Conservation (phyloP, 2,797 vertebrate species). For the Brachymystax lenok region DNA sequence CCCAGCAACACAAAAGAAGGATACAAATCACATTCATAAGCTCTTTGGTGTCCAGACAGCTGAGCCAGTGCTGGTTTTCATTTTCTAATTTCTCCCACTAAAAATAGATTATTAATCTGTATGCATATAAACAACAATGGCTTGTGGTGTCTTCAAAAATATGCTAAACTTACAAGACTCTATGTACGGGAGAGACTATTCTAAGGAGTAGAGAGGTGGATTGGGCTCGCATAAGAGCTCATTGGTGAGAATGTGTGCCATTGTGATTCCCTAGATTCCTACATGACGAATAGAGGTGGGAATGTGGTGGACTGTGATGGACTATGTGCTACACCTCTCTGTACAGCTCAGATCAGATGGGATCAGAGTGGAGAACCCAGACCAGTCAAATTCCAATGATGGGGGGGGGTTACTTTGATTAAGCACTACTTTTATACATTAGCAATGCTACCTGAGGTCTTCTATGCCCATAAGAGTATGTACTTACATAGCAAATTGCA, state of each 20-base stretch:
- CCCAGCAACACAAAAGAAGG: not conserved
- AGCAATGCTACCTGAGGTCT: too few relatives aligned
- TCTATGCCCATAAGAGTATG: too few relatives aligned
- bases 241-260: not conserved
- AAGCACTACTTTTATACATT: too few relatives aligned
- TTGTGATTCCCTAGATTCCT: not conserved
- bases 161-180: not conserved
- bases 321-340: too few relatives aligned
- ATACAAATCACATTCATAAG: slow-evolving; percentile 4
- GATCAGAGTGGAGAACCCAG: too few relatives aligned
- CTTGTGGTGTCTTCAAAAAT: not conserved
- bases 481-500: not conserved
- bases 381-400: too few relatives aligned
- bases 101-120: not conserved
- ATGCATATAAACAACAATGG: not conserved
- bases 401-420: too few relatives aligned
- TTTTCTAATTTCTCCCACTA: not conserved
- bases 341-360: too few relatives aligned
- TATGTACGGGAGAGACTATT: not conserved
- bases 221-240: not conserved
- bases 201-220: not conserved
- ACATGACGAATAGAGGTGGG: not conserved
- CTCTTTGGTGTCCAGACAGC: not conserved
- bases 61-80: not conserved
- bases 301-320: not conserved